phyloP scores from a whole-genome alignment of 1,140 invertebrate genomes.

The Penaeus japonicus region DNA sequence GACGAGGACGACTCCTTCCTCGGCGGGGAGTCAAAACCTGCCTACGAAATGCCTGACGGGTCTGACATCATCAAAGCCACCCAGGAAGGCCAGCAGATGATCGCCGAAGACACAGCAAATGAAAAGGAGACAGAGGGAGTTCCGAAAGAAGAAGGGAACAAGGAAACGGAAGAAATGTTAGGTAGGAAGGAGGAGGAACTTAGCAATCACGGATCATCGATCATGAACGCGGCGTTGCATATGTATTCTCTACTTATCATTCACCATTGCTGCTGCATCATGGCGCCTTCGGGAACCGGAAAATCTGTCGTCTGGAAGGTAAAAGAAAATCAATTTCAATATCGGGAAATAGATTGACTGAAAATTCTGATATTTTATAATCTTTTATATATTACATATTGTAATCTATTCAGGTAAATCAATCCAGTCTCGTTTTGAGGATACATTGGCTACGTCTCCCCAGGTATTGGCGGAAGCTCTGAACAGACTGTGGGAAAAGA shows the following conservation, averaged over 20 bases:
- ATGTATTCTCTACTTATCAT: constrained; percentile 30
- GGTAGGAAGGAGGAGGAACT: background rate
- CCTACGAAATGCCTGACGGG: no score
- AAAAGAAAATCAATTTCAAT: background rate
- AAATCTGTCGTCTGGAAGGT: constrained; percentile 51
- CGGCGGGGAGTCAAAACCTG: no score
- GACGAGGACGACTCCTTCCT: background rate
- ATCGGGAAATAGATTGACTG: no score
- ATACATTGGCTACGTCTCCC: background rate
- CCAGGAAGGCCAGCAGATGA: no score
- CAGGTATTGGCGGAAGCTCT: constrained; percentile 29
- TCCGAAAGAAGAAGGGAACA: background rate
- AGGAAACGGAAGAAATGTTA: background rate
- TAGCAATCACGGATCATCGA: constrained; percentile 4
- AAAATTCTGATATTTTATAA: background rate
- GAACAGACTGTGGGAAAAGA: constrained; percentile 23
- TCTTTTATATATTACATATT: background rate
- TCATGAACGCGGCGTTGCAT: constrained; percentile 18
- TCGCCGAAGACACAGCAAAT: no score
- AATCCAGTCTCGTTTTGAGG: no score
- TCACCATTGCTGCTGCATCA: constrained; percentile 37
- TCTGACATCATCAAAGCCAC: no score
- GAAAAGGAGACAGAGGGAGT: no score
- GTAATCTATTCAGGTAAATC: no score
- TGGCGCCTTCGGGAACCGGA: constrained; percentile 24